These are phyloP conservation scores for roundworm (Caenorhabditis elegans) DNA, from an alignment of 1,140 invertebrate species.

Conservation along the genomic window DNA sequence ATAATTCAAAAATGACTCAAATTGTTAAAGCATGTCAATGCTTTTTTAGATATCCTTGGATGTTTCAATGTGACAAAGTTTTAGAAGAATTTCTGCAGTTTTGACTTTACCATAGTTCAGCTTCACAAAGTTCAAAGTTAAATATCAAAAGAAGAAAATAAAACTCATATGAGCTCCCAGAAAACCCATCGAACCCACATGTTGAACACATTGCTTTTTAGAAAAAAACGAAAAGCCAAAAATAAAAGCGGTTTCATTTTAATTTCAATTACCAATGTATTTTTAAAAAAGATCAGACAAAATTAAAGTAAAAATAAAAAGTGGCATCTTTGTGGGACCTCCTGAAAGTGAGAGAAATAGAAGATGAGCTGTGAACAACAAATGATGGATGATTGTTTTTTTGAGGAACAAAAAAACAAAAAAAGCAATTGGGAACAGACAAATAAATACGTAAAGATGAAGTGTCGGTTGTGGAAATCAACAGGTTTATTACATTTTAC, in stretches of 20 bases:
- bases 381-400: neutral
- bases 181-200: neutral
- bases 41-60: no score
- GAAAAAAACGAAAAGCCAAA: neutral
- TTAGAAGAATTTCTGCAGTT: no score
- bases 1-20: no score
- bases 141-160: neutral
- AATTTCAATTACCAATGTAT: neutral
- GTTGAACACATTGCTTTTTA: neutral
- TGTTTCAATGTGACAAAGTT: no score
- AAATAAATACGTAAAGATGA: no score
- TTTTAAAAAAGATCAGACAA: neutral
- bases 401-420: neutral
- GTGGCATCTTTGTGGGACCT: neutral
- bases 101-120: no score
- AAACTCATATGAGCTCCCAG: neutral
- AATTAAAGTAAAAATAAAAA: neutral
- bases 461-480: no score
- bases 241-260: neutral
- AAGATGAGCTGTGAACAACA: constrained; percentile 4
- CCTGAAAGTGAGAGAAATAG: neutral
- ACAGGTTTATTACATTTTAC: no score
- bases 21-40: no score
- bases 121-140: neutral
- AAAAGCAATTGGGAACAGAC: neutral